Conservation (phyloP, 2,113 vertebrate genomes). For the Ceyx cyanopectus region DNA sequence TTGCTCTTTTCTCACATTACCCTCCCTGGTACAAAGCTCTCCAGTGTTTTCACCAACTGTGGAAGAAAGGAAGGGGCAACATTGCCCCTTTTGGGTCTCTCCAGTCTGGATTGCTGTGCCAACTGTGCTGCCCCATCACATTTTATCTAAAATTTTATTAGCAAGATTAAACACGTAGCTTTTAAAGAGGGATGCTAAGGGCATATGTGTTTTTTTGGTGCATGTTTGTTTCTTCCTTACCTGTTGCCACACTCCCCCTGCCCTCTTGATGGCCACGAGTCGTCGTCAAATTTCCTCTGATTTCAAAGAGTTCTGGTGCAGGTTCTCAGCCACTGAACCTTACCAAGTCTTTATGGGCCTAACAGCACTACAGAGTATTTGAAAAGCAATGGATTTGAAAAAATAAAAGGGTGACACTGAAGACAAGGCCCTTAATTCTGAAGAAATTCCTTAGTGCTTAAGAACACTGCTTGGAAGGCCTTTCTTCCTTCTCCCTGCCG, state of each 20-base stretch:
- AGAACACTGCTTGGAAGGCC: not conserved
- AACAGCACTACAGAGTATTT: not conserved
- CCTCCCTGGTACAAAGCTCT: not conserved
- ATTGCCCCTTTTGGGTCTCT: not conserved
- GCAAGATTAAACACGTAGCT: not conserved
- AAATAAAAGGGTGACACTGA: not conserved
- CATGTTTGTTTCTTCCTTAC: not conserved
- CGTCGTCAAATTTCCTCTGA: not conserved
- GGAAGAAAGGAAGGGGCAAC: not conserved
- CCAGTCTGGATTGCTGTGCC: not conserved
- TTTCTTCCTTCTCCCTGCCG: not conserved
- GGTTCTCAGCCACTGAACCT: not conserved
- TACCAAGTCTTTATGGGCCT: not conserved
- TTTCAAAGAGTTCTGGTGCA: not conserved
- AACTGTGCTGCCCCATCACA: not conserved
- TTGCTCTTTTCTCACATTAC: not conserved
- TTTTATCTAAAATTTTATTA: not conserved
- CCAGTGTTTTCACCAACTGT: fast-evolving
- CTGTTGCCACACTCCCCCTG: not conserved
- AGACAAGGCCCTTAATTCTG: not conserved
- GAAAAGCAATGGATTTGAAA: not conserved
- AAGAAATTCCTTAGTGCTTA: not conserved
- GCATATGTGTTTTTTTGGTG: not conserved
- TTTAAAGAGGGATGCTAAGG: not conserved
- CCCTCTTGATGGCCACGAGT: not conserved